phyloP scores from a whole-genome alignment of 1,140 invertebrate species.

The Ladona fulva region DNA sequence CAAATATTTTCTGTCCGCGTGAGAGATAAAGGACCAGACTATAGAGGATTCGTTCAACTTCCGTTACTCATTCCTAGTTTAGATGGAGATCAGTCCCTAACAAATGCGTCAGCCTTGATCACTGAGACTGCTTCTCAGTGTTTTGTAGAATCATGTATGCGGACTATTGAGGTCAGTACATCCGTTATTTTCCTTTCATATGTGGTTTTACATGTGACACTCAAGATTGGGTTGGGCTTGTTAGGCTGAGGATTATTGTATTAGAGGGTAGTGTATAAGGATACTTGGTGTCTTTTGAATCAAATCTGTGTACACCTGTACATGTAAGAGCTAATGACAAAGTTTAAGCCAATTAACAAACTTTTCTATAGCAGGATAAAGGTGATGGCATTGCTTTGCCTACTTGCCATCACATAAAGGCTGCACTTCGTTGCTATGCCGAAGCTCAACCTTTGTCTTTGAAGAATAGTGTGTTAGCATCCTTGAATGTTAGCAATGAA shows the following conservation, averaged over 20 bases:
- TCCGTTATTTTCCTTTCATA: no score
- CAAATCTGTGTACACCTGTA: background rate
- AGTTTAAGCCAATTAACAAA: background rate
- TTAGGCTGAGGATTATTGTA: no score
- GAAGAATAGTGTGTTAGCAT: conserved; percentile 55
- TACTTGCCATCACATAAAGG: conserved; percentile 58
- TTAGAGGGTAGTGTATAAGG: no score
- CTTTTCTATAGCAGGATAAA: conserved; percentile 32
- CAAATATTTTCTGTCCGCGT: conserved; percentile 63
- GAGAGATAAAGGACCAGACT: conserved; percentile 57
- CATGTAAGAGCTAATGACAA: no score
- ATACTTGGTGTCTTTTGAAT: no score
- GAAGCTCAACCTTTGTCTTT: conserved; percentile 54
- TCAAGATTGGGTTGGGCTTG: no score
- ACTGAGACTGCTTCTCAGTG: conserved; percentile 49
- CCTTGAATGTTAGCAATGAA: conserved; percentile 52
- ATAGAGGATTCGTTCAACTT: conserved; percentile 65
- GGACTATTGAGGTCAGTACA: conserved; percentile 45
- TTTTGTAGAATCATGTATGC: conserved; percentile 56
- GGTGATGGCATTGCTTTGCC: conserved; percentile 28
- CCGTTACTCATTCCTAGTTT: conserved; percentile 31
- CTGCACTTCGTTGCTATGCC: conserved; percentile 53
- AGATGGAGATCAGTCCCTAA: conserved; percentile 38
- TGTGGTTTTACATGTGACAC: no score
- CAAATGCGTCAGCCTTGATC: conserved; percentile 37